Percentiles rank a stretch among this genome's conserved stretches.
phyloP scores from a whole-genome alignment of 2,797 vertebrate species.

The Capromys pilorides region DNA sequence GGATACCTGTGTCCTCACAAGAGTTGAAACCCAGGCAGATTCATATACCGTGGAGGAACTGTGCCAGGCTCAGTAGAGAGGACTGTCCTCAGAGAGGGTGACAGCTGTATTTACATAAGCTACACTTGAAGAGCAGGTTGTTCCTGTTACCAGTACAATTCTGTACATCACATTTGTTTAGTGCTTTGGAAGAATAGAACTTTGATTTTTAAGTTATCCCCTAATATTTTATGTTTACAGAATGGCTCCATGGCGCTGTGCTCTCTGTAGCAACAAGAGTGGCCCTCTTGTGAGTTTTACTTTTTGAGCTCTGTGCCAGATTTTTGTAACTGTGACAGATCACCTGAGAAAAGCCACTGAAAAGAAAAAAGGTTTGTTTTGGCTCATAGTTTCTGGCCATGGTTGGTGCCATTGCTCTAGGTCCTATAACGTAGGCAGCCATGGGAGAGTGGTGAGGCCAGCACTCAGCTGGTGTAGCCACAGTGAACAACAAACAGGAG shows the following conservation, averaged over 20 bases:
- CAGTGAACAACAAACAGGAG: neutral
- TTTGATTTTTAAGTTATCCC: neutral
- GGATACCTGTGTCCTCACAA: too few species aligned
- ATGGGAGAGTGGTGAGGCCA: neutral
- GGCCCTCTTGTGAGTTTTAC: neutral
- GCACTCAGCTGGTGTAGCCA: neutral
- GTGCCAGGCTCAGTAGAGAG: neutral
- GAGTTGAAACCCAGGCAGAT: neutral
- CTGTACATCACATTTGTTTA: neutral
- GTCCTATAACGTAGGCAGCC: neutral
- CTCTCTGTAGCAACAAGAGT: neutral
- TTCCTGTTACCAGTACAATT: neutral
- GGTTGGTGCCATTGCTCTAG: neutral
- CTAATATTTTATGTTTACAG: neutral
- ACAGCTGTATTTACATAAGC: neutral
- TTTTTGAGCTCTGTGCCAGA: neutral
- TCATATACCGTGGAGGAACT: neutral
- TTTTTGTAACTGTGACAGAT: neutral
- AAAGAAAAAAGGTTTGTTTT: neutral
- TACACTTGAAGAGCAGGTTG: neutral
- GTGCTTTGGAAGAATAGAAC: neutral
- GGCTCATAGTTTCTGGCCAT: neutral
- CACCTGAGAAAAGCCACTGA: neutral
- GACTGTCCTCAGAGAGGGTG: neutral
- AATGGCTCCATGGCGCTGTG: neutral